A percentile compares a stretch with the other conserved stretches of the same genome.
Evolutionary conservation across 2,113 vertebrate species (phyloP).

Genomic region (Embiotoca jacksoni): DNA sequence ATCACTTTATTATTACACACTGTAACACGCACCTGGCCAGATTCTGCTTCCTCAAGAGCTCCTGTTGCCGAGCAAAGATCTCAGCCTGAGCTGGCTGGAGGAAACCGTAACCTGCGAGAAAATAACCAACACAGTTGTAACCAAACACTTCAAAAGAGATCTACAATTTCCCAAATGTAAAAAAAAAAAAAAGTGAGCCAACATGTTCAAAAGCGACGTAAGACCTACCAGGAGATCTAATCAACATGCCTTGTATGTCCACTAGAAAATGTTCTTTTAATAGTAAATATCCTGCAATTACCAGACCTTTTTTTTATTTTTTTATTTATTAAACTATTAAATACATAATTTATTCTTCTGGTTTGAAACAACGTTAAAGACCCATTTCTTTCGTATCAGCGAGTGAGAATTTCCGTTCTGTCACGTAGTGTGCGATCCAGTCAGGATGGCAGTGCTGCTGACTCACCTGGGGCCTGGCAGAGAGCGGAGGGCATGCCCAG

Average conservation of each 20-base stretch:
- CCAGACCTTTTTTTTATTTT: too few relatives aligned
- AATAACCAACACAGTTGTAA: neutral
- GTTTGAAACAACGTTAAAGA: too few relatives aligned
- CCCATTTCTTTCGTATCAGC: too few relatives aligned
- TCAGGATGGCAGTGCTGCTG: neutral
- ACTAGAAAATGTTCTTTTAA: too few relatives aligned
- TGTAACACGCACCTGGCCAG: constrained; percentile 87
- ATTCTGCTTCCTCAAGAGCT: constrained; percentile 96
- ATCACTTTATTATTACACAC: neutral
- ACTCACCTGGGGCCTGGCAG: constrained; percentile 95
- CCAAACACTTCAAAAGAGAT: neutral
- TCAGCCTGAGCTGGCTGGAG: constrained; percentile 94
- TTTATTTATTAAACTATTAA: too few relatives aligned
- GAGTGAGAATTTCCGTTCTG: too few relatives aligned
- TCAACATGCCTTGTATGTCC: too few relatives aligned
- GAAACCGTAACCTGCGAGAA: constrained; percentile 90
- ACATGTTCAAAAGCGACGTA: too few relatives aligned
- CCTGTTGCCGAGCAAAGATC: constrained; percentile 95
- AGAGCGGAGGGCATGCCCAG: constrained; percentile 94
- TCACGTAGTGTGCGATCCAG: too few relatives aligned
- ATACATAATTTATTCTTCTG: too few relatives aligned
- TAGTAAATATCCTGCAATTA: too few relatives aligned
- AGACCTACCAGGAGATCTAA: too few relatives aligned
- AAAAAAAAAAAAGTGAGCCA: neutral
- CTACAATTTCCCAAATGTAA: neutral